Evolutionary conservation across 2,888 invertebrate genomes (phyloP), one percentile per base, ranked within the genome.

Genomic region (Sphaerophoria rueppellii): DNA sequence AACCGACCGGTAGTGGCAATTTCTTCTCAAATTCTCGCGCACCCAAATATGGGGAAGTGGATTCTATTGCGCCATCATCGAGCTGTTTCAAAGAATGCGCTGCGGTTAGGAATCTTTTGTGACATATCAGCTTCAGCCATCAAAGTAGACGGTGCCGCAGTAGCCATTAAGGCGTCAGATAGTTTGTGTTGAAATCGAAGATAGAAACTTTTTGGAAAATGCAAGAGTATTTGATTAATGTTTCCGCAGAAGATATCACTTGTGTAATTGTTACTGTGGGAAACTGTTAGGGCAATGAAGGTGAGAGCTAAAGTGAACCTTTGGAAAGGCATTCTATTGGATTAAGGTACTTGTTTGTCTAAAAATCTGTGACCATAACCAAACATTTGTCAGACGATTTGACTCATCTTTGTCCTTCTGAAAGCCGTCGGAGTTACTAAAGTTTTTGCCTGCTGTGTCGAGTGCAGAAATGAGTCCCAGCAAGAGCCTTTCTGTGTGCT

Each of bases 1-100:
- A 32, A 16, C 37, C 7, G 70, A 34, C 63, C 54, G 73, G 54
- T 57, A 54, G 63, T 71, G 65, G 57, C 12, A 54, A 70, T 57
- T 43, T 43, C 63, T 75, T 81, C 76, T 81, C 81, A 5, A 71
- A 81, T 81, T 78, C 78, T 60, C 61, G 63, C 61, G 63, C 78
- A 73, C 73, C 82, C 63, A 40, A 74, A 70, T 70, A 63, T 65
- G 58, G 70, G 82, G 73, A 78, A 78, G 54, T 65, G 70, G 78
- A 74, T 74, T 74, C 58, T 72, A 78, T 82, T 82, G 82, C 78
- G 61, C 73, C 78, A 82, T 63, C 55, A 60, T 60, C 12, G 2
- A 11, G 12, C 40, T 24, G 1, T 6, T 48, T 63, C 46, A 70
- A 58, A 70, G 70, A 77, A 73, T 73, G 34, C 48, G 69, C 46